Percentiles rank a stretch among this genome's conserved stretches.
Evolutionary conservation across 2,888 invertebrate genomes (phyloP).

Genomic region (Portevinia maculata): DNA sequence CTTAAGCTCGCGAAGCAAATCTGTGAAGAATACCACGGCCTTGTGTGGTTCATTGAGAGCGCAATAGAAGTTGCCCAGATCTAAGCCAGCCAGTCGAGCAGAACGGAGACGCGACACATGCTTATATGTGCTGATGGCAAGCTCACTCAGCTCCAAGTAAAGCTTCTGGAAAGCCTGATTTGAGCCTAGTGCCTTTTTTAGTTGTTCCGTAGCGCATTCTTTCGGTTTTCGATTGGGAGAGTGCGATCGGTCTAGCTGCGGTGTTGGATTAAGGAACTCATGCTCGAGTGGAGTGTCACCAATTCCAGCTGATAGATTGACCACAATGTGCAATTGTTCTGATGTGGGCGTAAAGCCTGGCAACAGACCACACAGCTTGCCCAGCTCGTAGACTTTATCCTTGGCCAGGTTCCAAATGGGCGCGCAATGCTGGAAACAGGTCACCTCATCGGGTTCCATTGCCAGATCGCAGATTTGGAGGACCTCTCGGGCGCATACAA

Average conservation of each 20-base stretch:
- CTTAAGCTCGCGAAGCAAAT: slow-evolving; percentile 92
- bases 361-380: slow-evolving; percentile 94
- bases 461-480: slow-evolving; percentile 90
- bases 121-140: slow-evolving; percentile 98
- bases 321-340: slow-evolving; percentile 94
- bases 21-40: slow-evolving; percentile 94
- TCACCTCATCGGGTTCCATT: slow-evolving; percentile 86
- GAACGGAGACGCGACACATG: slow-evolving; percentile 92
- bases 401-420: slow-evolving; percentile 94
- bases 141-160: slow-evolving; percentile 95
- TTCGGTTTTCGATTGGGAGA: slow-evolving; percentile 83
- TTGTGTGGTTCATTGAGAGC: slow-evolving; percentile 93
- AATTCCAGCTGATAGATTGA: slow-evolving; percentile 95
- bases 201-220: slow-evolving; percentile 87
- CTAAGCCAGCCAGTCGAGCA: slow-evolving; percentile 93
- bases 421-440: slow-evolving; percentile 93
- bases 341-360: slow-evolving; percentile 92
- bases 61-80: slow-evolving; percentile 95
- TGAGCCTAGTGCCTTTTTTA: slow-evolving; percentile 95
- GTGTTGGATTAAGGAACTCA: slow-evolving; percentile 79
- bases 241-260: slow-evolving; percentile 82
- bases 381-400: slow-evolving; percentile 90
- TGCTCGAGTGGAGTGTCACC: slow-evolving; percentile 87
- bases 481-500: slow-evolving; percentile 94
- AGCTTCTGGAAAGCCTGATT: slow-evolving; percentile 94